These are phyloP conservation scores for Drosophila testacea DNA, from an alignment of 2,888 invertebrate species.

Conservation along the genomic window DNA sequence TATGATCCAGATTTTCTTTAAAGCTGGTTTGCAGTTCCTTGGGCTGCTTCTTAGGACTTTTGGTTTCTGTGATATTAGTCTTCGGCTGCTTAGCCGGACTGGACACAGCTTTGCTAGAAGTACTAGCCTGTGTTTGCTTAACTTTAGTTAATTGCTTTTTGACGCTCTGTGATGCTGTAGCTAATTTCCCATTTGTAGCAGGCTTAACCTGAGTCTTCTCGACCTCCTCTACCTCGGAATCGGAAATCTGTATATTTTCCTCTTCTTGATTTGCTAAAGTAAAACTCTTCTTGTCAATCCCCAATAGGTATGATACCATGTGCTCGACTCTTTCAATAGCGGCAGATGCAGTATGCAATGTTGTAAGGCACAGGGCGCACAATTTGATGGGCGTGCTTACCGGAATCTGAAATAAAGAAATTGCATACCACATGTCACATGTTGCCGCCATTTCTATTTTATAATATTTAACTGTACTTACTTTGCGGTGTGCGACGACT, in stretches of 20 bases:
- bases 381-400: constrained; percentile 38
- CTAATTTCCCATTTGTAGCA: background rate
- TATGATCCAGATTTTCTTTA: constrained; percentile 12
- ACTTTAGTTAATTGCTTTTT: background rate
- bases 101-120: background rate
- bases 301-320: constrained; percentile 21
- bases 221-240: background rate
- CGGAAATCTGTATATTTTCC: background rate
- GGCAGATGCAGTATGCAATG: constrained; percentile 28
- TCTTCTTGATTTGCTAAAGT: background rate
- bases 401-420: constrained; percentile 36
- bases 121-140: background rate
- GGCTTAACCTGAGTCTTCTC: background rate
- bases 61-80: background rate
- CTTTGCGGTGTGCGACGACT: constrained; percentile 29
- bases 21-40: background rate
- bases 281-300: background rate
- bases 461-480: constrained; percentile 48
- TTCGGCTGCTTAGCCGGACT: constrained; percentile 1
- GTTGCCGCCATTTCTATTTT: background rate
- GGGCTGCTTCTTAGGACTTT: constrained; percentile 5
- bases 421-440: background rate
- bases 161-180: background rate
- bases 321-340: constrained; percentile 20
- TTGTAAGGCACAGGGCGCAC: constrained; percentile 46